A percentile compares a stretch with the other conserved stretches of the same genome.
These are phyloP conservation scores for Dicaeum eximium DNA, from an alignment of 2,113 vertebrate species.

Conservation along the genomic window DNA sequence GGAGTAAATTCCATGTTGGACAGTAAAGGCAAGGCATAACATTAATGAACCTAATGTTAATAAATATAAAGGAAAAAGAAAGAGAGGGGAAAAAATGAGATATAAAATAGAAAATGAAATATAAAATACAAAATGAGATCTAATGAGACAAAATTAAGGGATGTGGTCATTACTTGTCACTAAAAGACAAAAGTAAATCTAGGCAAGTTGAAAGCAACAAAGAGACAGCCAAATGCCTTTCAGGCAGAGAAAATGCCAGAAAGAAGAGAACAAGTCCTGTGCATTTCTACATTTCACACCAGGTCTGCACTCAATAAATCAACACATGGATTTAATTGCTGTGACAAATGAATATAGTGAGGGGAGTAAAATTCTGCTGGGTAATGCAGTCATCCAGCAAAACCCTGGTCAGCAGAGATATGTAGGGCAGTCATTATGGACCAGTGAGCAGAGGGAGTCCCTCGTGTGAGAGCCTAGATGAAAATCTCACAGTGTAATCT, in stretches of 20 bases:
- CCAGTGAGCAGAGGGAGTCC: conserved; percentile 5
- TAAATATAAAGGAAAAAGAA: neutral
- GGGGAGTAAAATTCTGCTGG: neutral
- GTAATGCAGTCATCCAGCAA: conserved; percentile 24
- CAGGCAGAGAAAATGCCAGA: neutral
- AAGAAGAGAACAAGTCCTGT: neutral
- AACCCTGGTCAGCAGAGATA: neutral
- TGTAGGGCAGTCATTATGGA: conserved; percentile 54
- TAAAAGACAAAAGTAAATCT: neutral
- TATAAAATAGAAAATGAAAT: too few species aligned
- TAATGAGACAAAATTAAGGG: neutral
- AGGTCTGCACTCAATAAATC: conserved; percentile 6
- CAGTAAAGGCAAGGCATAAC: neutral
- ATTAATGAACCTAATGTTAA: neutral
- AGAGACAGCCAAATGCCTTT: neutral
- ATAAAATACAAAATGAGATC: too few species aligned
- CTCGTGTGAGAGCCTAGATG: neutral
- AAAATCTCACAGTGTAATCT: conserved; percentile 20
- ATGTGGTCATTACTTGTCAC: neutral
- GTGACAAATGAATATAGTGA: conserved; percentile 19
- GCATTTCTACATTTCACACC: neutral
- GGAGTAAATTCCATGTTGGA: neutral
- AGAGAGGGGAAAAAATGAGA: rapidly evolving
- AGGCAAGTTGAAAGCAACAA: neutral
- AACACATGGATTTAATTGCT: conserved; percentile 47